Conservation (phyloP, 2,113 vertebrate species). For the Eudyptes chrysolophus region DNA sequence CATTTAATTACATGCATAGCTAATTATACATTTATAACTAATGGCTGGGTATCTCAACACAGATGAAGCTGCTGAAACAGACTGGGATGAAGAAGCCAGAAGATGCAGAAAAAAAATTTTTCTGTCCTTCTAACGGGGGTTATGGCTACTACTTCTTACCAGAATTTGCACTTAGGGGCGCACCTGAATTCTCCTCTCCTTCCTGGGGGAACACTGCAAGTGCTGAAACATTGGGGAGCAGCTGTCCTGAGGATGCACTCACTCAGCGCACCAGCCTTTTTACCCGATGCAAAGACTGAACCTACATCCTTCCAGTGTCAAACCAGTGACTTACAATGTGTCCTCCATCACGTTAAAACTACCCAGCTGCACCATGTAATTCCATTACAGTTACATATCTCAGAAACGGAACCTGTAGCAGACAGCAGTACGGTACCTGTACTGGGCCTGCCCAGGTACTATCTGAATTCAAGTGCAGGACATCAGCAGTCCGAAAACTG, state of each 20-base stretch:
- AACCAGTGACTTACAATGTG: not conserved
- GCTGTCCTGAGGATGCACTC: not conserved
- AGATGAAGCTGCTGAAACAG: not conserved
- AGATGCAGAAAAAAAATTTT: not conserved
- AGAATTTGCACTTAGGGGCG: not conserved
- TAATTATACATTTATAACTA: not conserved
- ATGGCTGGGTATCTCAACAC: not conserved
- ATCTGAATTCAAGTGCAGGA: not conserved
- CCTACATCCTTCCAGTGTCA: not conserved
- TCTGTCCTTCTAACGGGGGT: not conserved
- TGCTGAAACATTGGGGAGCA: rapidly evolving
- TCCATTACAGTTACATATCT: not conserved
- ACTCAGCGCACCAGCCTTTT: not conserved
- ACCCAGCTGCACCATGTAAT: not conserved
- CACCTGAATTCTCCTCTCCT: not conserved
- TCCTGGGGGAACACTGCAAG: not conserved
- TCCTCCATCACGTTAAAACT: not conserved
- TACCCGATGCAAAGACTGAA: not conserved
- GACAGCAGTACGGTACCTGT: no score
- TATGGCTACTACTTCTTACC: not conserved
- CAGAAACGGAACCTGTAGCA: not conserved
- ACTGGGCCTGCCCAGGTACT: not conserved
- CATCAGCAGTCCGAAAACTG: not conserved
- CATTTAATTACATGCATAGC: not conserved
- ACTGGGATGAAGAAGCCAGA: not conserved